Percentiles rank a stretch among this genome's conserved stretches.
These are phyloP conservation scores for Coboldia fuscipes DNA, from an alignment of 1,140 invertebrate species.

Conservation along the genomic window DNA sequence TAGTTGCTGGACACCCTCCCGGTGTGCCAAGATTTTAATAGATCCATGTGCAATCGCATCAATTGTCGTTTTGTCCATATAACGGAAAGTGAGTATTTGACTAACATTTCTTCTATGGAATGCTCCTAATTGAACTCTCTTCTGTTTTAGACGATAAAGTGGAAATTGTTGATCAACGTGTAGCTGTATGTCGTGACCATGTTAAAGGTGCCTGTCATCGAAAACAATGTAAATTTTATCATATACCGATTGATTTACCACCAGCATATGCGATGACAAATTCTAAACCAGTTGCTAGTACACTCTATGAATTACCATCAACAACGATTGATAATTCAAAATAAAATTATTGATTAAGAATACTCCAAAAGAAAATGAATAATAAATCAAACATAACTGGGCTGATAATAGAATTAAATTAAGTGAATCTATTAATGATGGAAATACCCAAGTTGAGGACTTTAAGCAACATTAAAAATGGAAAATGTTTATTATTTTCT, in stretches of 20 bases:
- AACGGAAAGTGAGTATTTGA: constrained; percentile 56
- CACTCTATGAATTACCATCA: constrained; percentile 4
- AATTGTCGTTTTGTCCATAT: constrained; percentile 92
- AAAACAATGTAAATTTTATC: constrained; percentile 84
- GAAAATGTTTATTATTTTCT: too few species aligned
- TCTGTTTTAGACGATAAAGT: constrained; percentile 57
- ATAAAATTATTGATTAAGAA: too few species aligned
- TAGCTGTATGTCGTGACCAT: constrained; percentile 84
- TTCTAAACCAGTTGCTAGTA: constrained; percentile 5
- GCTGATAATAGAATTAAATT: too few species aligned
- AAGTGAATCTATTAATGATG: too few species aligned
- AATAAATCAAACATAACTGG: too few species aligned
- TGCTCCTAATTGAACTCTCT: background rate
- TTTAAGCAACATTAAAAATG: too few species aligned
- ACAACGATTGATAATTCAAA: too few species aligned
- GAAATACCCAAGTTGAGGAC: too few species aligned
- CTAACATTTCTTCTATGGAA: too few species aligned
- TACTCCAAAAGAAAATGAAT: too few species aligned
- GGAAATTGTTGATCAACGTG: constrained; percentile 80
- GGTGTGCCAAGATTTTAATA: constrained; percentile 99
- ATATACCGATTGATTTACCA: constrained; percentile 66
- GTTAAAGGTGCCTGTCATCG: constrained; percentile 75
- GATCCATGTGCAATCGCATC: constrained; percentile 80
- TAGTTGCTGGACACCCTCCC: constrained; percentile 99
- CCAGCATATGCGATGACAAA: constrained; percentile 32